Percentiles rank a stretch among this genome's conserved stretches.
phyloP scores from a whole-genome alignment of 2,888 invertebrate genomes.

The Parthenolecanium corni region DNA sequence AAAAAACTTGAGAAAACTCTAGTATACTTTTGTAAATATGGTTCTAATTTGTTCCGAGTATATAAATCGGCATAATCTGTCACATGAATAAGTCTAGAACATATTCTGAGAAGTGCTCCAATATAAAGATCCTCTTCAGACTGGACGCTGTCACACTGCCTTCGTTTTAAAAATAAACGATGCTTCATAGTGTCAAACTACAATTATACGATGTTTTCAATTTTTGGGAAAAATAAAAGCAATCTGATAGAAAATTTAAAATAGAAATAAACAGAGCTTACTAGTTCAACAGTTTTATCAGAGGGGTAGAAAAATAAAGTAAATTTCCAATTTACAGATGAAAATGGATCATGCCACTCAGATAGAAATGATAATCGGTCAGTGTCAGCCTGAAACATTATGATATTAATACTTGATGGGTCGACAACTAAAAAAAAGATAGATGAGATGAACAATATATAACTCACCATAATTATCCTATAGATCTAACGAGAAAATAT shows the following conservation, averaged over 20 bases:
- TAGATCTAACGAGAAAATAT: too few species aligned
- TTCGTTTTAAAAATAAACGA: constrained; percentile 55
- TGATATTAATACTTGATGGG: too few species aligned
- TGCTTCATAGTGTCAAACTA: constrained; percentile 52
- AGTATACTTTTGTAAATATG: constrained; percentile 53
- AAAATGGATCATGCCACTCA: constrained; percentile 79
- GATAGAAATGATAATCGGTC: constrained; percentile 49
- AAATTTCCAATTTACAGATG: constrained; percentile 60
- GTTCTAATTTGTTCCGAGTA: constrained; percentile 52
- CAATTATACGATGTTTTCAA: too few species aligned
- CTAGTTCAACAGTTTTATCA: constrained; percentile 71
- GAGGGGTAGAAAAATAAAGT: constrained; percentile 61
- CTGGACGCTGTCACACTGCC: constrained; percentile 53
- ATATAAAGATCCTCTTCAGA: constrained; percentile 58
- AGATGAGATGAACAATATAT: too few species aligned
- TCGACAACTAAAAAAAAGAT: too few species aligned
- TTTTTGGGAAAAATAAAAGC: too few species aligned
- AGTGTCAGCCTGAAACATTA: not conserved
- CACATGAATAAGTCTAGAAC: constrained; percentile 61
- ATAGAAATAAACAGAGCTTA: constrained; percentile 38
- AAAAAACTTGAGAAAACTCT: too few species aligned
- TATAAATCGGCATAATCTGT: constrained; percentile 58
- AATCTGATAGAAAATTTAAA: not conserved
- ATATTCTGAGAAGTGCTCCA: constrained; percentile 58
- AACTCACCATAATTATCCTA: too few species aligned